Base-by-base conservation (phyloP, 2,888 invertebrate species). In the Dasypolia templi region DNA sequence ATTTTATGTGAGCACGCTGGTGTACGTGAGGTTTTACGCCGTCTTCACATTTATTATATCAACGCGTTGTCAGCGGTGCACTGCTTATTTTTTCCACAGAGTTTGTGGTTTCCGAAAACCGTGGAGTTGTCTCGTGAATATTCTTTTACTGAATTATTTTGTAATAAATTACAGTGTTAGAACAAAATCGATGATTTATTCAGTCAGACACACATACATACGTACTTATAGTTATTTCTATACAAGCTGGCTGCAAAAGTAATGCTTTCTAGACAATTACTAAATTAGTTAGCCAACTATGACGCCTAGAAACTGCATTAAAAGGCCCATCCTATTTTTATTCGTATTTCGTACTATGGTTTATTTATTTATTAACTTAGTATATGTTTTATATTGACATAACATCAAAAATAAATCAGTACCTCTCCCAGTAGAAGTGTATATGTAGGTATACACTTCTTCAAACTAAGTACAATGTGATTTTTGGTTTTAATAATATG, bases 21-120 rank as follows among this genome's bases (percentile, higher is more conserved):
- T 80, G 70, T 84, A 81, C 74, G 77, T 77, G 78, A 82, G 75
- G 77, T 83, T 86, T 85, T 79, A 83, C 86, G 82, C 86, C 84
- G 86, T 86, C 88, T 88, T 88, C 86, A 89, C 88, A 86, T 87
- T 84, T 82, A 82, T 88, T 90, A 88, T 87, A 90, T 91, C 91
- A 91, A 87, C 90, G 90, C 88, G 87, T 86, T 88, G 90, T 89
- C 90, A 84, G 83, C 79, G 64, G 63, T 77, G 83, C 84, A 85
- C 81, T 79, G 79, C 77, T 82, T 84, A 82, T 84, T 82, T 80
- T 82, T 85, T 84, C 75, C 72, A 78, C 74, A 22, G 51, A 77
- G 64, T 65, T 79, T 79, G 72, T 79, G 79, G 76, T 79, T 82
- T 77, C 69, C 72, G 63, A 70, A 79, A 73, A 71, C 62, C 64